Percentiles rank a stretch among this genome's conserved stretches.
Evolutionary conservation across 2,113 vertebrate genomes (phyloP).

Genomic region (Dissostichus mawsoni): DNA sequence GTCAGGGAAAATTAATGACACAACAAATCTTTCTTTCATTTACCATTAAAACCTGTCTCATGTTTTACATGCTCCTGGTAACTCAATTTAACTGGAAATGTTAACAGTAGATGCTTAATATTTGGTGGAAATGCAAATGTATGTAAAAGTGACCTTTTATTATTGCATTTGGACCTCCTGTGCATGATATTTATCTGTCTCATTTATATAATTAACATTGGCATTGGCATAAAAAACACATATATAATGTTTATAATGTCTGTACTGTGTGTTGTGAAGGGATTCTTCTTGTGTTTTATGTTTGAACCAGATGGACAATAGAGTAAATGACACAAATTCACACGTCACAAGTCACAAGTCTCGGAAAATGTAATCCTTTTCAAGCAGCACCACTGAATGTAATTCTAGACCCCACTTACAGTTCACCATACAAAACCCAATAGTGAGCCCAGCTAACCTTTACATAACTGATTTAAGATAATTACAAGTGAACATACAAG

Average conservation of each 20-base stretch:
- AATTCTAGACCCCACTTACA: slow-evolving; percentile 48
- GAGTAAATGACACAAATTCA: slow-evolving; percentile 31
- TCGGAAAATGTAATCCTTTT: slow-evolving; percentile 36
- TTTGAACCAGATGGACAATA: slow-evolving; percentile 2
- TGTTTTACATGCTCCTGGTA: not conserved
- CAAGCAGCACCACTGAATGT: slow-evolving; percentile 36
- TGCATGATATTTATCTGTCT: not conserved
- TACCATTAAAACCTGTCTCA: not conserved
- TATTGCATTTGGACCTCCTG: not conserved
- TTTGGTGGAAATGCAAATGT: not conserved
- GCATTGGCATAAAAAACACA: not conserved
- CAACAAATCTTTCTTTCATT: not conserved
- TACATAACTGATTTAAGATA: slow-evolving; percentile 58
- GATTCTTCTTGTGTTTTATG: not conserved
- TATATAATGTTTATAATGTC: not conserved
- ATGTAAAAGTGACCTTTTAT: not conserved
- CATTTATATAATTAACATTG: not conserved
- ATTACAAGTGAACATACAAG: slow-evolving; percentile 56
- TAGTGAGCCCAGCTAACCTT: slow-evolving; percentile 16
- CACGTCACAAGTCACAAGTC: slow-evolving; percentile 1
- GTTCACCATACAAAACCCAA: slow-evolving; percentile 42
- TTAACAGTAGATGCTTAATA: not conserved
- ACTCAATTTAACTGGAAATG: not conserved
- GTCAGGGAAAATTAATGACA: not conserved
- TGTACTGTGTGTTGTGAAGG: not conserved